Evolutionary conservation across 2,888 invertebrate genomes (phyloP).

Genomic region (Hesperia comma): DNA sequence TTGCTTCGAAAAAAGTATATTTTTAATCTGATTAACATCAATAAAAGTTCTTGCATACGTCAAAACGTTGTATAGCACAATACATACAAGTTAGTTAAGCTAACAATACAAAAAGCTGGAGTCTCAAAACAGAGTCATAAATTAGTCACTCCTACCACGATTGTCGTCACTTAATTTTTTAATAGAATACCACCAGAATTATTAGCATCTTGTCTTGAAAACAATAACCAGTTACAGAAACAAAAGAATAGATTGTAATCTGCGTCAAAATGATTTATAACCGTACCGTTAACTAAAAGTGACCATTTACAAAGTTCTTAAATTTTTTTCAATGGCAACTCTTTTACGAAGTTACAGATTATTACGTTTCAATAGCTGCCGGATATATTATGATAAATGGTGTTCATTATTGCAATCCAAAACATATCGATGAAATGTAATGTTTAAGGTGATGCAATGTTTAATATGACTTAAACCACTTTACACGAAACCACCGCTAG

Average conservation of each 20-base stretch:
- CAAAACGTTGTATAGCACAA: not conserved
- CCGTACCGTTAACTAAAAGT: conserved; percentile 42
- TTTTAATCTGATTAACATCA: no score
- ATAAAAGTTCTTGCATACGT: not conserved
- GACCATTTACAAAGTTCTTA: conserved; percentile 3
- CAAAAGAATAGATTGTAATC: conserved; percentile 65
- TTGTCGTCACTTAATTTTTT: conserved; percentile 59
- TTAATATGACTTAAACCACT: not conserved
- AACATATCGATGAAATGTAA: not conserved
- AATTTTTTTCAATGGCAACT: conserved; percentile 2
- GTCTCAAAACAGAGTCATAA: conserved; percentile 52
- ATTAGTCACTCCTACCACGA: conserved; percentile 56
- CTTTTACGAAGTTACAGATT: conserved; percentile 3
- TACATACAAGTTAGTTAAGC: not conserved
- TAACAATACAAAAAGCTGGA: not conserved
- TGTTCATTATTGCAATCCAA: not conserved
- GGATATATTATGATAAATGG: not conserved
- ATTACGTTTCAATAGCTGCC: not conserved
- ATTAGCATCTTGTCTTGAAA: conserved; percentile 52
- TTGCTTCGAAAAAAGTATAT: not conserved
- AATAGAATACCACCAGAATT: conserved; percentile 54
- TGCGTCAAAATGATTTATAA: conserved; percentile 69
- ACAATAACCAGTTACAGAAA: conserved; percentile 54
- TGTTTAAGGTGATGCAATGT: not conserved
- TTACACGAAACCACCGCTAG: conserved; percentile 45